Conservation (phyloP, 2,797 vertebrate genomes). For the Gila robusta region DNA sequence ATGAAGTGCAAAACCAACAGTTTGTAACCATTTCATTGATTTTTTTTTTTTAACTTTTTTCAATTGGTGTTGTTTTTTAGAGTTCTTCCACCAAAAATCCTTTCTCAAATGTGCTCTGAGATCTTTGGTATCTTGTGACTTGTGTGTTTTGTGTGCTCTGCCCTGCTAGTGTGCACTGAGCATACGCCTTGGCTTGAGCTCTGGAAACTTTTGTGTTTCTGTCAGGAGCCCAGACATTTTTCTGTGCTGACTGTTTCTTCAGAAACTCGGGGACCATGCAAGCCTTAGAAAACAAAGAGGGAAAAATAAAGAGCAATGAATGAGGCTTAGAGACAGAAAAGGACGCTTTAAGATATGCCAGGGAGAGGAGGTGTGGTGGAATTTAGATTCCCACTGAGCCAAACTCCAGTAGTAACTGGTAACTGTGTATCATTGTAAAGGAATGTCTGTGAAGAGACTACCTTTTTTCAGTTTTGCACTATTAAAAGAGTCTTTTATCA, state of each 20-base stretch:
- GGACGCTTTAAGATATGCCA: conserved; percentile 28
- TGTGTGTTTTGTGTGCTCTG: conserved; percentile 58
- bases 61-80: not conserved
- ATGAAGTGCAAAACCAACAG: not conserved
- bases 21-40: not conserved
- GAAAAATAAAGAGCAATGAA: conserved; percentile 48
- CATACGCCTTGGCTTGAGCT: conserved; percentile 51
- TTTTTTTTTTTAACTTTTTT: not conserved
- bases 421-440: conserved; percentile 36
- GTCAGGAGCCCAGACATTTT: conserved; percentile 63
- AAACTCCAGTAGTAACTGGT: conserved; percentile 30
- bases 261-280: conserved; percentile 49
- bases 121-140: conserved; percentile 46
- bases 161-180: conserved; percentile 57
- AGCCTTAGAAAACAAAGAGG: conserved; percentile 55
- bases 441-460: conserved; percentile 39
- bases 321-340: conserved; percentile 40
- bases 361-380: conserved; percentile 24
- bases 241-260: conserved; percentile 61
- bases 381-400: conserved; percentile 25
- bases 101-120: not conserved
- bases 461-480: conserved; percentile 24
- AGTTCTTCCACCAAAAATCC: not conserved
- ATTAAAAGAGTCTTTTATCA: conserved; percentile 42
- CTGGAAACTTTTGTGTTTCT: conserved; percentile 67